phyloP scores from a whole-genome alignment of 2,797 vertebrate genomes.

The Synanceia verrucosa region DNA sequence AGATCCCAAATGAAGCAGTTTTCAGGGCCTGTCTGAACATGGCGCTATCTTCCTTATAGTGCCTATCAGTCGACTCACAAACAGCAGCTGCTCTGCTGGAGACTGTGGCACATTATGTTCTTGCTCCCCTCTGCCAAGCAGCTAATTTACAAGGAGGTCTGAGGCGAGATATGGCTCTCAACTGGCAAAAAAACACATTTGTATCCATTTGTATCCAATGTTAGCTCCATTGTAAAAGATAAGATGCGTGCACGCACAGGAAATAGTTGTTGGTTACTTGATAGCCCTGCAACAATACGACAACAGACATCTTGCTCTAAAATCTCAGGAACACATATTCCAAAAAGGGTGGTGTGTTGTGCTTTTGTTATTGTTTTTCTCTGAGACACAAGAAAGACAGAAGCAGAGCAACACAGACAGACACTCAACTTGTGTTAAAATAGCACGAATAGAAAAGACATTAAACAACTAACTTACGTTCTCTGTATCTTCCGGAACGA shows the following conservation, averaged over 20 bases:
- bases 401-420: background rate
- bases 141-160: constrained; percentile 22
- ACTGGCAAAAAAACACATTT: constrained; percentile 17
- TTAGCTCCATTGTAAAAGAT: constrained; percentile 26
- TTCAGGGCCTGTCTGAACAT: constrained; percentile 47
- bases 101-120: constrained; percentile 42
- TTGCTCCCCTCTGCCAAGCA: constrained; percentile 22
- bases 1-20: constrained; percentile 60
- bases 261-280: constrained; percentile 61
- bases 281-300: constrained; percentile 44
- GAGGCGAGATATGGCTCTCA: constrained; percentile 9
- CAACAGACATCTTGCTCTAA: constrained; percentile 42
- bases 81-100: constrained; percentile 39
- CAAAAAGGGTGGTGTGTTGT: constrained; percentile 18
- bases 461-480: constrained; percentile 78
- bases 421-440: background rate
- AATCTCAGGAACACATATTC: constrained; percentile 50
- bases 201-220: constrained; percentile 25
- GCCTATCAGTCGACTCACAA: constrained; percentile 30
- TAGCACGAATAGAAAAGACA: background rate
- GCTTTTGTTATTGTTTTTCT: constrained; percentile 37
- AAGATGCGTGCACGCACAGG: constrained; percentile 12
- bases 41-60: constrained; percentile 26
- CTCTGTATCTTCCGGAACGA: constrained; percentile 84
- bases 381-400: background rate